Evolutionary conservation across 2,797 vertebrate species (phyloP), one percentile per base, ranked within the genome.

Genomic region (Pseudopleuronectes americanus): DNA sequence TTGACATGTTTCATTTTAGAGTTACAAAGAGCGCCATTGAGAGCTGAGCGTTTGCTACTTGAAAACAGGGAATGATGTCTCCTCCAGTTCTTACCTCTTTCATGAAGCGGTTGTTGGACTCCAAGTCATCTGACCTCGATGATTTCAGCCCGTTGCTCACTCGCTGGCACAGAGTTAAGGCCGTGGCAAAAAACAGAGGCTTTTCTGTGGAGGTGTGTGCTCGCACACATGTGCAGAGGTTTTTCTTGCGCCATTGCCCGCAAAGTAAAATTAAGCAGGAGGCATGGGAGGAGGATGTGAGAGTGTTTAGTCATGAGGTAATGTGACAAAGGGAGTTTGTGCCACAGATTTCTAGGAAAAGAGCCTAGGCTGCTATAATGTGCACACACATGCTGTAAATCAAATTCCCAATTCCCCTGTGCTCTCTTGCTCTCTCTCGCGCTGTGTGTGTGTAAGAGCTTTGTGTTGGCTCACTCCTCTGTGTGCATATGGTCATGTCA

Each of bases 341-440:
- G 91, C 90, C 90, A 89, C 70, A 80, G 65, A 89, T 92, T 93
- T 95, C 92, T 92, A 93, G 93, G 93, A 93, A 94, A 91, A 84
- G 81, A 65, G 86, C 63, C 67, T 77, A 86, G 83, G 85, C 90
- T 76, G 74, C 87, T 80, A 17, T 80, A 79, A 87, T 83, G 87
- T 92, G 92, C 89, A 79, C 87, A 87, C 89, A 89, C 86, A 90
- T 83, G 89, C 75, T 83, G 85, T 86, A 89, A 89, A 91, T 90
- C 86, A 83, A 79, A 31, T 84, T 84, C 66, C 65, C 78, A 65
- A 48, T 78, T 71, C 71, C 72, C 22, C 7, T 33, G 45, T 65
- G 54, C n/a, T 8, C 54, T 54, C 53, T 54, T 4, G 3, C 53
- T 19, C 28, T 31, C 12, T 31, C 6, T 36, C 31, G 9, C 21